Evolutionary conservation across 1,140 invertebrate species (phyloP).

Genomic region (Tetramorium simillimum): DNA sequence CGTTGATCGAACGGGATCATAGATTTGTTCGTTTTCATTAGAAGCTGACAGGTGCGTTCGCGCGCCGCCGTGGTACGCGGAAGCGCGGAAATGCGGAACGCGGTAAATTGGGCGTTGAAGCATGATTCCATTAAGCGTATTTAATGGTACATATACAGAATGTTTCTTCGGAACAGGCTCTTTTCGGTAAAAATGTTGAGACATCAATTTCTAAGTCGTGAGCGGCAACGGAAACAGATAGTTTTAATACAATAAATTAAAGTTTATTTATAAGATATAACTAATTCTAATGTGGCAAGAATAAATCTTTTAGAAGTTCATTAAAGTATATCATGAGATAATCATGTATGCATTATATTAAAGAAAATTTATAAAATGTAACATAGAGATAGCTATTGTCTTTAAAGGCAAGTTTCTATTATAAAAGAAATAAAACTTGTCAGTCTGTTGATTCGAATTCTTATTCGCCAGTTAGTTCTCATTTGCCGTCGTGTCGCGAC

Average conservation of each 20-base stretch:
- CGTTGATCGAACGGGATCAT: slow-evolving; percentile 47
- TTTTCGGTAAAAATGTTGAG: background rate
- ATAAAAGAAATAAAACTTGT: background rate
- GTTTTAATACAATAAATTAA: background rate
- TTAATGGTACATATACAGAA: slow-evolving; percentile 31
- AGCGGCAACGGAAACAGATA: background rate
- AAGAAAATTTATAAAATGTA: background rate
- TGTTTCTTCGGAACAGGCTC: background rate
- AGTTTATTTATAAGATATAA: background rate
- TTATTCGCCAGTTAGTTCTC: slow-evolving; percentile 33
- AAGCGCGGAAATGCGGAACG: background rate
- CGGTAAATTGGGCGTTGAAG: slow-evolving; percentile 15
- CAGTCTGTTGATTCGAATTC: background rate
- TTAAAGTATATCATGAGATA: background rate
- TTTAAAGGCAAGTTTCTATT: background rate
- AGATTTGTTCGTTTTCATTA: slow-evolving; percentile 58
- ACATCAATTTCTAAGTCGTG: background rate
- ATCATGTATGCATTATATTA: background rate
- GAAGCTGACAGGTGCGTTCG: slow-evolving; percentile 8
- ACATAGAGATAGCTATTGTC: background rate
- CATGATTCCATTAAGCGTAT: slow-evolving; percentile 18
- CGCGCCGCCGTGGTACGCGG: background rate
- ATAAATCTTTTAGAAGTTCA: background rate
- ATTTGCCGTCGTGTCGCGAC: slow-evolving; percentile 44
- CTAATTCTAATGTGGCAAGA: no score